These are phyloP conservation scores for Tupiocoris notatus DNA, from an alignment of 2,888 invertebrate species.

Conservation along the genomic window DNA sequence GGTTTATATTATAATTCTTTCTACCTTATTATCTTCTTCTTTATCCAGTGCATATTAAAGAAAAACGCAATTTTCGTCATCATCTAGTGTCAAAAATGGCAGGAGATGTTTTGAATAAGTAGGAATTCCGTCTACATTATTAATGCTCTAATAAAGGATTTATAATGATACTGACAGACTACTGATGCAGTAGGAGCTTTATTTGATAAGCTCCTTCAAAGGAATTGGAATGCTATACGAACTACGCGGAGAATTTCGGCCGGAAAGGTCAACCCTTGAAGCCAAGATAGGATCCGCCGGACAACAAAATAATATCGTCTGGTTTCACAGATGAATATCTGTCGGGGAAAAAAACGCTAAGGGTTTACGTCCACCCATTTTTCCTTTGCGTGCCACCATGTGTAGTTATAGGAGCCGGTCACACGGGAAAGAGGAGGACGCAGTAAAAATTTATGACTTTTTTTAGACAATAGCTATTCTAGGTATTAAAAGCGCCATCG, in stretches of 20 bases:
- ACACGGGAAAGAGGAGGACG: background rate
- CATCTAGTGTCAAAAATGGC: too few species aligned
- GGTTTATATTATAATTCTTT: too few species aligned
- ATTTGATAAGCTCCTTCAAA: background rate
- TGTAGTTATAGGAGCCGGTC: background rate
- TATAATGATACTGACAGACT: too few species aligned
- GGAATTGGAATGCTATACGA: background rate
- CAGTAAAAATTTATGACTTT: background rate
- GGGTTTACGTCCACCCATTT: slow-evolving; percentile 3
- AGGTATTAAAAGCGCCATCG: too few species aligned
- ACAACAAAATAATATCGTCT: background rate
- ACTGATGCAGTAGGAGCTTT: background rate
- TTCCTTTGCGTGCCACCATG: too few species aligned
- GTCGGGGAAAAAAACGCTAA: slow-evolving; percentile 6
- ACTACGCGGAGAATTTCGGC: background rate
- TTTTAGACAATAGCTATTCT: background rate
- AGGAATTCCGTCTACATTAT: too few species aligned
- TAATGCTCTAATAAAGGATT: too few species aligned
- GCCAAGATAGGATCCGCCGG: background rate
- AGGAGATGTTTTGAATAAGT: too few species aligned
- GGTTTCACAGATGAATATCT: slow-evolving; percentile 15
- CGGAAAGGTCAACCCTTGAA: background rate
- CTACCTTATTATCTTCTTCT: too few species aligned
- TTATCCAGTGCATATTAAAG: too few species aligned
- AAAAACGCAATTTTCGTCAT: too few species aligned